These are phyloP conservation scores for Eleutherodactylus coqui DNA, from an alignment of 2,797 vertebrate species.

Conservation along the genomic window DNA sequence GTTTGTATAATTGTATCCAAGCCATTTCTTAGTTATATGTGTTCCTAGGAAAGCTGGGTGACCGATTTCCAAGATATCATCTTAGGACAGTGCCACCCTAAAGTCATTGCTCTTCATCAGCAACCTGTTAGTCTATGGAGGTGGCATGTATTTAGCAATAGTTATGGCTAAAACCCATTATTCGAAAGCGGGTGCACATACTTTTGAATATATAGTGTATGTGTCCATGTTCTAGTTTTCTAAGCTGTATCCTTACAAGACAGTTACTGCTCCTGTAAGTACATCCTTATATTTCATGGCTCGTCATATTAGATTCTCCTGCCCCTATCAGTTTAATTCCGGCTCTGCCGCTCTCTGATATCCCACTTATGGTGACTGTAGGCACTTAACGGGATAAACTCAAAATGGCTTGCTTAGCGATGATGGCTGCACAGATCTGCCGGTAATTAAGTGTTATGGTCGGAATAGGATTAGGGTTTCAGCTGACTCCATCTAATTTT, in stretches of 20 bases:
- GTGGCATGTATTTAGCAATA: neutral
- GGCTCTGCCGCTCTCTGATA: neutral
- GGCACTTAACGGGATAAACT: slow-evolving; percentile 16
- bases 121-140: neutral
- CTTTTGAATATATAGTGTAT: neutral
- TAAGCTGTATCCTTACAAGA: neutral
- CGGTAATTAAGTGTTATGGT: slow-evolving; percentile 41
- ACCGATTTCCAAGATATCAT: too few relatives aligned
- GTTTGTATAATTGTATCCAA: neutral
- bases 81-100: too few relatives aligned
- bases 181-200: neutral
- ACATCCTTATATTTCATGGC: neutral
- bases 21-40: neutral
- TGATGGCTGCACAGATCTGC: slow-evolving; percentile 4
- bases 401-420: slow-evolving; percentile 17
- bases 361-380: neutral
- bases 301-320: neutral
- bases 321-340: slow-evolving; percentile 5
- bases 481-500: slow-evolving; percentile 41
- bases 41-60: too few relatives aligned
- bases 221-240: neutral
- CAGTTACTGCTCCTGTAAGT: neutral
- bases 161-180: neutral
- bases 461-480: slow-evolving; percentile 41
- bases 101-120: too few relatives aligned